Evolutionary conservation across 1,140 invertebrate species (phyloP).

Genomic region (Subanguina moxae): DNA sequence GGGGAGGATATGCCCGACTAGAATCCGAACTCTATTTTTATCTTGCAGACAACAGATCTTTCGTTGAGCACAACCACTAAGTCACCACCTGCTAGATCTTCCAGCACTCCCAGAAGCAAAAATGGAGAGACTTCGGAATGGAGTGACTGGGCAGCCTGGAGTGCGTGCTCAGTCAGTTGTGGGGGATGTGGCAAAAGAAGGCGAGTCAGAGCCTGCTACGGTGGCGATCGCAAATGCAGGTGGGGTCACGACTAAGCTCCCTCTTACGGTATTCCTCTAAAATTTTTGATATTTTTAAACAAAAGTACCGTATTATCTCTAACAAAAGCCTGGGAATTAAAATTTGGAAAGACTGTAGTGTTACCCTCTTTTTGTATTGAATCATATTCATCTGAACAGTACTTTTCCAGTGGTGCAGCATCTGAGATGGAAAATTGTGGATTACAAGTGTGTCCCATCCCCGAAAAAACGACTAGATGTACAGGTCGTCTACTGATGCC

Average conservation of each 20-base stretch:
- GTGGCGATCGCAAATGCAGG: slow-evolving; percentile 41
- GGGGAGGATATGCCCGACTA: too few relatives aligned
- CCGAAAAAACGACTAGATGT: slow-evolving; percentile 37
- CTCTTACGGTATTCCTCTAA: too few relatives aligned
- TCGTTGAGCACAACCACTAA: slow-evolving; percentile 18
- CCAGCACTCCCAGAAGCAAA: neutral
- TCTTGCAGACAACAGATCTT: neutral
- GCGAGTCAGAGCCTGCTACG: slow-evolving; percentile 47
- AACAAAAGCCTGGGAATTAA: too few relatives aligned
- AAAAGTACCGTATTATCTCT: neutral
- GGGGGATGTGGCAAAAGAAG: slow-evolving; percentile 49
- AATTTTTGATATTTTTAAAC: neutral
- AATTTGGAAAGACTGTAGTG: too few relatives aligned
- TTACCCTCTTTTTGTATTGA: neutral
- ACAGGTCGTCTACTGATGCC: slow-evolving; percentile 39
- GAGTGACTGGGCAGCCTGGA: slow-evolving; percentile 33
- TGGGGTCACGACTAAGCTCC: too few relatives aligned
- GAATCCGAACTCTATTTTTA: too few relatives aligned
- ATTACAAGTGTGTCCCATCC: slow-evolving; percentile 18
- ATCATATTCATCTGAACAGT: neutral
- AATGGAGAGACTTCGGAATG: neutral
- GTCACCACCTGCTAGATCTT: slow-evolving; percentile 7
- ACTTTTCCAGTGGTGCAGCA: neutral
- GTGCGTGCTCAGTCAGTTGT: slow-evolving; percentile 42
- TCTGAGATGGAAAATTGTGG: slow-evolving; percentile 24